Percentiles rank a stretch among this genome's conserved stretches.
Conservation (phyloP, 1,140 invertebrate genomes). For the Latrodectus geometricus region DNA sequence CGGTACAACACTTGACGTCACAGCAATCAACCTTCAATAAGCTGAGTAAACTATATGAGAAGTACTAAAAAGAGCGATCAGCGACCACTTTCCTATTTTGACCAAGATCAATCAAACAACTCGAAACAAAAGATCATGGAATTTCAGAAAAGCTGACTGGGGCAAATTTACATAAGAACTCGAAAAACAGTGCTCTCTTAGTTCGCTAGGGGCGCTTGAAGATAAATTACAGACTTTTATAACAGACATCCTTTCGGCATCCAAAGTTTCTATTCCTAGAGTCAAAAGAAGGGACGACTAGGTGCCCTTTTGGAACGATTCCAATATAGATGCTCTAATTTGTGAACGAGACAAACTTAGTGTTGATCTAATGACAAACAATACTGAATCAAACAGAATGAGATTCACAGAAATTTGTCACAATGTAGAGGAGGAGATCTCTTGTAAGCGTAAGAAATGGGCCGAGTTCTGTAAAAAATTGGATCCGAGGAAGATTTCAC, state of each 20-base stretch:
- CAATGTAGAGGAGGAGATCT: background rate
- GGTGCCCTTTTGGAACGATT: constrained; percentile 16
- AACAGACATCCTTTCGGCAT: background rate
- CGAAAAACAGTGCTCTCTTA: background rate
- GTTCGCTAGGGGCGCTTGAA: background rate
- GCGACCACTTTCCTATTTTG: background rate
- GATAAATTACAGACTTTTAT: background rate
- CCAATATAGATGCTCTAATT: background rate
- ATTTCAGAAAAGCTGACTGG: constrained; percentile 11
- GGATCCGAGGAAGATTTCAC: constrained; percentile 2
- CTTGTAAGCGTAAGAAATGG: constrained; percentile 6
- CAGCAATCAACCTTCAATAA: background rate
- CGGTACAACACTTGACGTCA: background rate
- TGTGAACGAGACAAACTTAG: background rate
- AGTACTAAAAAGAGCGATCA: constrained; percentile 7
- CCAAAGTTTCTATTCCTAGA: background rate
- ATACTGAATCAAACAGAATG: constrained; percentile 9
- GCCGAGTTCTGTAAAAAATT: background rate
- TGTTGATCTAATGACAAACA: background rate
- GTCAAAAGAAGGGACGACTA: background rate
- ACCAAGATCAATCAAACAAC: too few relatives aligned
- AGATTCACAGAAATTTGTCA: background rate
- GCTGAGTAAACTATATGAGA: background rate
- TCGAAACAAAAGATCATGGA: constrained; percentile 1
- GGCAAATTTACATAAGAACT: background rate